Conservation (phyloP, 1,140 invertebrate genomes). For the Orius insidiosus region DNA sequence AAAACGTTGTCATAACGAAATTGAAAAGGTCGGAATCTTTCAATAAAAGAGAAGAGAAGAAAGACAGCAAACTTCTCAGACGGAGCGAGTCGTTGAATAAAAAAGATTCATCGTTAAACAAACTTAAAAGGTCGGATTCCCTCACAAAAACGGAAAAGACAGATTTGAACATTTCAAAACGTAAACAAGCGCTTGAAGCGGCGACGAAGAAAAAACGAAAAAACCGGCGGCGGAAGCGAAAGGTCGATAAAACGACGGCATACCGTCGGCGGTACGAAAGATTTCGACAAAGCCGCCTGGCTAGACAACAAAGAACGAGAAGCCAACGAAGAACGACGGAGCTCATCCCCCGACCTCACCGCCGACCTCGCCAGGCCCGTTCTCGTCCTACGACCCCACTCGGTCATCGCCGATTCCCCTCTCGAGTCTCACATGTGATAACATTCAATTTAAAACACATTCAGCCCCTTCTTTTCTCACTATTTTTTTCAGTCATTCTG, state of each 20-base stretch:
- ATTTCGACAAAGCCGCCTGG: slow-evolving; percentile 52
- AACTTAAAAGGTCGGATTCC: slow-evolving; percentile 43
- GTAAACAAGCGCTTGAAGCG: slow-evolving; percentile 36
- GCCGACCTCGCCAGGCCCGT: slow-evolving; percentile 29
- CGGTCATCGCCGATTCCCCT: slow-evolving; percentile 34
- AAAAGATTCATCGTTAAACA: slow-evolving; percentile 20
- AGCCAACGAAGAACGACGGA: slow-evolving; percentile 33
- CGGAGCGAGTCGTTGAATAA: slow-evolving; percentile 31
- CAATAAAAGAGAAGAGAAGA: slow-evolving; percentile 32
- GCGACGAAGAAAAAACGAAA: slow-evolving; percentile 39
- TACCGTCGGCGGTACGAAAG: slow-evolving; percentile 77
- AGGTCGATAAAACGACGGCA: slow-evolving; percentile 71
- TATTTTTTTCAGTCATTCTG: too few relatives aligned
- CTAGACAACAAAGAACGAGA: slow-evolving; percentile 34
- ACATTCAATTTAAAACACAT: slow-evolving; percentile 23
- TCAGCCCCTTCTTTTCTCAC: too few relatives aligned
- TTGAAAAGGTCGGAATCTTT: slow-evolving; percentile 40
- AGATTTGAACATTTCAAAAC: slow-evolving; percentile 56
- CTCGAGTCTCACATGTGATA: slow-evolving; percentile 37
- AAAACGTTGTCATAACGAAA: slow-evolving; percentile 5
- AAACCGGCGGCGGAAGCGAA: slow-evolving; percentile 50
- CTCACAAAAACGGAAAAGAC: slow-evolving; percentile 66
- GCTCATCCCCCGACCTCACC: slow-evolving; percentile 43
- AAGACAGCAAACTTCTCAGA: slow-evolving; percentile 13
- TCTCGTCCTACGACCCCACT: slow-evolving; percentile 35